Percentiles rank a stretch among this genome's conserved stretches.
Conservation (phyloP, 2,797 vertebrate species). For the Falco concolor region DNA sequence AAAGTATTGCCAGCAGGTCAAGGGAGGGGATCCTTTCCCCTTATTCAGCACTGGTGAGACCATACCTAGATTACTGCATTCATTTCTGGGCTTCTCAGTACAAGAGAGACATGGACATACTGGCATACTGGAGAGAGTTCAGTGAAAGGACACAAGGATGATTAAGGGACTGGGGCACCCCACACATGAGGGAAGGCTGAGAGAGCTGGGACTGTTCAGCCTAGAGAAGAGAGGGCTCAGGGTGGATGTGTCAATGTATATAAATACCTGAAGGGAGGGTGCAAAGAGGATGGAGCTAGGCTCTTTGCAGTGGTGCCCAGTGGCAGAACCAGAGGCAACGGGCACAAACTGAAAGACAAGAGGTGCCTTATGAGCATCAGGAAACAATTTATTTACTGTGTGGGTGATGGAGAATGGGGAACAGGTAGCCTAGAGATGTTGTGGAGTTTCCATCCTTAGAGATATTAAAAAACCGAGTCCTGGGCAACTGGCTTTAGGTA, state of each 20-base stretch:
- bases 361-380: background rate
- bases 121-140: background rate
- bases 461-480: background rate
- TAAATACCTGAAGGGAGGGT: background rate
- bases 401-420: background rate
- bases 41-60: background rate
- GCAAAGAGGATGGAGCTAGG: background rate
- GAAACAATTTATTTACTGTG: background rate
- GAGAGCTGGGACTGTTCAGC: background rate
- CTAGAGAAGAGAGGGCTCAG: background rate
- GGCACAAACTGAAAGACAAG: background rate
- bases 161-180: background rate
- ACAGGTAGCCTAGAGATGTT: background rate
- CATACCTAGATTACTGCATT: background rate
- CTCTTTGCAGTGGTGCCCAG: background rate
- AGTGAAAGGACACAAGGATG: background rate
- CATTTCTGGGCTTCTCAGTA: background rate
- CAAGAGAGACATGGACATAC: fast-evolving
- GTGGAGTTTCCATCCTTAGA: background rate
- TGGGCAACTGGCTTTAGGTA: fast-evolving
- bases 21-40: background rate
- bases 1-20: background rate
- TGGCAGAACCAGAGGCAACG: background rate
- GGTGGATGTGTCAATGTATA: background rate
- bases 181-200: background rate